Conservation (phyloP, 2,797 vertebrate genomes). For the Enteromius radiatus region DNA sequence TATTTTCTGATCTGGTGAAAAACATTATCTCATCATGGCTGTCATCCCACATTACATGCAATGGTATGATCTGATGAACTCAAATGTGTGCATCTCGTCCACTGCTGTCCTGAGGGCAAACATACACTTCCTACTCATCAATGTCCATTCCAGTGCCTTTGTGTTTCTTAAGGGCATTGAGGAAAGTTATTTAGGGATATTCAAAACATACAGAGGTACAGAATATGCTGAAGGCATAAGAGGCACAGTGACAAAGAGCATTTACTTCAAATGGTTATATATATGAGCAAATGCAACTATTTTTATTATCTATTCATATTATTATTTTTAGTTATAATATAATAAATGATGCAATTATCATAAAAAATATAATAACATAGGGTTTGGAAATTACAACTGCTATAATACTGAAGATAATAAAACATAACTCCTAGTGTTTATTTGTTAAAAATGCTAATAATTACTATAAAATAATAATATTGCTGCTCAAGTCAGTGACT, state of each 20-base stretch:
- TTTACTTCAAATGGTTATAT: neutral
- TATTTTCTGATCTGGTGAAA: slow-evolving; percentile 52
- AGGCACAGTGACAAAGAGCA: neutral
- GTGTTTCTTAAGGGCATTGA: slow-evolving; percentile 13
- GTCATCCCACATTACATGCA: slow-evolving; percentile 53
- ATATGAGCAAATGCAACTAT: neutral
- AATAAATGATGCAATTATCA: neutral
- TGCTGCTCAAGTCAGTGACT: neutral
- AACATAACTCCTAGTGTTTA: neutral
- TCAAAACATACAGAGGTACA: neutral
- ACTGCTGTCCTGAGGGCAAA: slow-evolving; percentile 55
- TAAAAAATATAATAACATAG: neutral
- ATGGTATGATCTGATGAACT: slow-evolving; percentile 65
- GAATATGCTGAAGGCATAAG: neutral
- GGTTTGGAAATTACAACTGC: neutral
- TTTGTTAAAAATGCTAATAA: neutral
- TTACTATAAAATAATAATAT: neutral
- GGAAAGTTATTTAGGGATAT: slow-evolving; percentile 11
- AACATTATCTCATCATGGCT: slow-evolving; percentile 58
- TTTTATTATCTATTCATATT: neutral
- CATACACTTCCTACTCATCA: slow-evolving; percentile 37
- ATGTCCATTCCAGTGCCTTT: neutral
- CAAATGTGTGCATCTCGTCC: slow-evolving; percentile 55
- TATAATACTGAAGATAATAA: neutral
- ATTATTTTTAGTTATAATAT: neutral